Percentiles rank a stretch among this genome's conserved stretches.
Conservation (phyloP, 2,797 vertebrate species). For the Hypotaenidia philippensis region DNA sequence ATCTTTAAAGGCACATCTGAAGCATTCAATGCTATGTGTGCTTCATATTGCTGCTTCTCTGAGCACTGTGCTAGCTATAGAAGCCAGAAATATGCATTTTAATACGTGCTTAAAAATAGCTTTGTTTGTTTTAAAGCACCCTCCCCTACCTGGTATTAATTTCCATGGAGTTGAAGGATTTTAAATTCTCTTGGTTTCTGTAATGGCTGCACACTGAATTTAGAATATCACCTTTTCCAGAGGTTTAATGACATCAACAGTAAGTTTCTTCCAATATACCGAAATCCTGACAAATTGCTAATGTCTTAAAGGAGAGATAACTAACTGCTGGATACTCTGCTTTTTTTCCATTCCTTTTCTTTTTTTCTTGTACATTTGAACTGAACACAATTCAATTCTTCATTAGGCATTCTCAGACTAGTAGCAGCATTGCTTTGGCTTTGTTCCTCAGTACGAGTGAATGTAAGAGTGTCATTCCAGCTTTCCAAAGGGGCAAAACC, state of each 20-base stretch:
- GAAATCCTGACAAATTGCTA: not conserved
- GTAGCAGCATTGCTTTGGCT: not conserved
- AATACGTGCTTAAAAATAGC: not conserved
- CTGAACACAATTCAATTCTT: not conserved
- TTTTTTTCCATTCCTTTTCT: not conserved
- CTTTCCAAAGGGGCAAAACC: not conserved
- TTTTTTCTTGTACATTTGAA: not conserved
- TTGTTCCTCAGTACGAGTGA: not conserved
- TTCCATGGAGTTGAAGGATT: constrained; percentile 68
- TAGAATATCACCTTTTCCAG: not conserved
- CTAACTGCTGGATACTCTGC: not conserved
- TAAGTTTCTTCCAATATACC: not conserved
- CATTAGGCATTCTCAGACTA: not conserved
- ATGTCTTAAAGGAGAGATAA: not conserved
- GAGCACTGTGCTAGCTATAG: not conserved
- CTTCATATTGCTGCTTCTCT: not conserved
- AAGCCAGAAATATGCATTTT: not conserved
- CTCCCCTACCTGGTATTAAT: constrained; percentile 59
- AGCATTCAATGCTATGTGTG: not conserved
- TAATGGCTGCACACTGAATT: constrained; percentile 21
- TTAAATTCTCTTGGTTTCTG: not conserved
- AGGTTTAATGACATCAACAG: constrained; percentile 4
- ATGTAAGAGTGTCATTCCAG: not conserved
- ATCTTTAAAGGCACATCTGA: not conserved
- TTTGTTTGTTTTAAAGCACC: constrained; percentile 25